These are phyloP conservation scores for Peromyscus leucopus DNA, from an alignment of 2,113 vertebrate species.

Conservation along the genomic window DNA sequence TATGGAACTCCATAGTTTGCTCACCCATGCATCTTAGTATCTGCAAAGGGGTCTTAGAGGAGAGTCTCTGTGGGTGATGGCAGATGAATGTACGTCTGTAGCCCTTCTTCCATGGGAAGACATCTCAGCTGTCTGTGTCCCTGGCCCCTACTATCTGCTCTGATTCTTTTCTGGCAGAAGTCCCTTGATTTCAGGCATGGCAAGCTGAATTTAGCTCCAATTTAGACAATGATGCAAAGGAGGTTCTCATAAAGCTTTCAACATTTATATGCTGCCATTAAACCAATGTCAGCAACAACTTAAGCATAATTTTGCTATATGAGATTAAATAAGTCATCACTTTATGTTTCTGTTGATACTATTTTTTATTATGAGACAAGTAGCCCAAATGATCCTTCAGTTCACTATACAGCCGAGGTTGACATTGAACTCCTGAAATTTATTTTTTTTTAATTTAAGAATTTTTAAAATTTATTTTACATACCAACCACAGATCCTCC, in stretches of 20 bases:
- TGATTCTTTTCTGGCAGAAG: background rate
- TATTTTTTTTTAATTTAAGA: too few species aligned
- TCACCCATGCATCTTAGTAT: background rate
- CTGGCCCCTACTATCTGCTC: background rate
- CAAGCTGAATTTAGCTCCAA: too few species aligned
- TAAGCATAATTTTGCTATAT: constrained; percentile 4
- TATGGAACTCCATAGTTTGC: background rate
- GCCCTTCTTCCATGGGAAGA: background rate
- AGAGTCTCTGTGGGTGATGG: background rate
- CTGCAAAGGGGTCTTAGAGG: background rate
- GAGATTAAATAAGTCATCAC: background rate
- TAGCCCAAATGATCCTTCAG: background rate
- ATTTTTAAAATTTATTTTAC: too few species aligned
- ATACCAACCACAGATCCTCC: too few species aligned
- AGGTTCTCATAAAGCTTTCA: background rate
- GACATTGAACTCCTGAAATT: background rate
- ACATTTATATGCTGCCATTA: background rate
- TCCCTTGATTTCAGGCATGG: background rate
- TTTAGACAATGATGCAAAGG: background rate
- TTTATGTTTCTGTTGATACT: background rate
- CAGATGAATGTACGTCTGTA: background rate
- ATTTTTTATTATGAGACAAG: background rate
- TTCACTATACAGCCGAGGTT: background rate
- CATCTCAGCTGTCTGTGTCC: background rate
- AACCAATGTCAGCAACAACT: background rate